Evolutionary conservation across 2,888 invertebrate species (phyloP), one percentile per base, ranked within the genome.

Genomic region (Trissolcus japonicus): DNA sequence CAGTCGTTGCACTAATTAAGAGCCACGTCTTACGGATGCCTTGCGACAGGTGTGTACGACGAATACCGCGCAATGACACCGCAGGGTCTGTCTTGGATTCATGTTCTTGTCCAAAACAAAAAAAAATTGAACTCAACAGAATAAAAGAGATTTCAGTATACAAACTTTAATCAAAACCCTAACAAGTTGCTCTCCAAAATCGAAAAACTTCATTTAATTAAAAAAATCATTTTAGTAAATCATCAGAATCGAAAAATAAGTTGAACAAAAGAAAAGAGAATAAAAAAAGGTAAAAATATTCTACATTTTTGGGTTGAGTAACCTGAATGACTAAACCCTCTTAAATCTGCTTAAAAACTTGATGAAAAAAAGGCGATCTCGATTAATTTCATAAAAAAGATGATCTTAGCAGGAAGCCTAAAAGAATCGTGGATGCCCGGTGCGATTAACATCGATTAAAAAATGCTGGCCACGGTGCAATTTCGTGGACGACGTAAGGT

Each of bases 401-500:
- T 14, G 54, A 4, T 35, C 69, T 25, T 55, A 69, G 68, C 51
- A 61, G 69, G 76, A 76, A 66, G 63, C 67, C 67, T 43, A 62
- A 66, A 71, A 76, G 61, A 59, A 67, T 62, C n/a, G 40, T 62
- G 40, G 63, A 65, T 68, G 63, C 73, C 68, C 53, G 66, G 66
- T 13, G 62, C 69, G 78, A 78, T 78, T 67, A 67, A 76, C 84
- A 82, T 81, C 83, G 83, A 85, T 85, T 84, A 85, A 85, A 84
- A 83, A 80, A 83, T 84, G 83, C 83, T 79, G 79, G 78, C 35
- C 35, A 78, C 76, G 75, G 80, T 73, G 76, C 78, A 84, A 85
- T 84, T 83, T 82, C 82, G 81, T 80, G 82, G 80, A 80, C 80
- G 82, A 83, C 82, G 85, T 84, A 85, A 85, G 83, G 86, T 85